Evolutionary conservation across 2,888 invertebrate genomes (phyloP).

Genomic region (Cataglyphis livida): DNA sequence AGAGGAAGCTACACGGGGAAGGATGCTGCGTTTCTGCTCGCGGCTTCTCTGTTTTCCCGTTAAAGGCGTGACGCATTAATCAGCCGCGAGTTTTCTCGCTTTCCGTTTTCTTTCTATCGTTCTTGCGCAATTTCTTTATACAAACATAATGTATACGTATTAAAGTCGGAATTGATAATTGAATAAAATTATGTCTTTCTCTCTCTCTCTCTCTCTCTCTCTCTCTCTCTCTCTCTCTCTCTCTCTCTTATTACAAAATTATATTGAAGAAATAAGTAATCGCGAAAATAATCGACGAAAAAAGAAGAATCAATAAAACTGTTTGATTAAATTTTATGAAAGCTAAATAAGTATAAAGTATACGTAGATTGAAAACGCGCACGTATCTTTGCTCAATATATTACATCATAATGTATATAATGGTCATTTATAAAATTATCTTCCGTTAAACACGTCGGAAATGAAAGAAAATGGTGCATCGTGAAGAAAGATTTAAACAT

Average conservation of each 20-base stretch:
- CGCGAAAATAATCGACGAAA: neutral
- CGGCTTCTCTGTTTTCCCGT: conserved; percentile 54
- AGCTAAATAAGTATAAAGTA: neutral
- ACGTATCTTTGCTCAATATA: neutral
- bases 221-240: neutral
- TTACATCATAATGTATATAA: conserved; percentile 20
- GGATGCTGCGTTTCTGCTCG: conserved; percentile 46
- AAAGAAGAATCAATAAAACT: neutral
- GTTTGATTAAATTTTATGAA: neutral
- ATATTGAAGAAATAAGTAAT: neutral
- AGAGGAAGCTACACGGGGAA: conserved; percentile 13
- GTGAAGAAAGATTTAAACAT: conserved; percentile 23
- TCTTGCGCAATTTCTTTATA: conserved; percentile 49
- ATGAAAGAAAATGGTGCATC: neutral
- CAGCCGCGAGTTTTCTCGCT: conserved; percentile 70
- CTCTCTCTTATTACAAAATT: neutral
- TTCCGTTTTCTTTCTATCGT: conserved; percentile 56
- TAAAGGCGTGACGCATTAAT: conserved; percentile 68
- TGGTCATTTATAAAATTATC: conserved; percentile 40
- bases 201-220: neutral
- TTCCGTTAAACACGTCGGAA: neutral
- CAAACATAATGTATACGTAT: conserved; percentile 8
- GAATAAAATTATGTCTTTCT: neutral
- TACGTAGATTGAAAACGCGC: neutral
- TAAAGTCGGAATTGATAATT: conserved; percentile 43